Evolutionary conservation across 2,797 vertebrate species (phyloP).

Genomic region (Epinephelus coioides): DNA sequence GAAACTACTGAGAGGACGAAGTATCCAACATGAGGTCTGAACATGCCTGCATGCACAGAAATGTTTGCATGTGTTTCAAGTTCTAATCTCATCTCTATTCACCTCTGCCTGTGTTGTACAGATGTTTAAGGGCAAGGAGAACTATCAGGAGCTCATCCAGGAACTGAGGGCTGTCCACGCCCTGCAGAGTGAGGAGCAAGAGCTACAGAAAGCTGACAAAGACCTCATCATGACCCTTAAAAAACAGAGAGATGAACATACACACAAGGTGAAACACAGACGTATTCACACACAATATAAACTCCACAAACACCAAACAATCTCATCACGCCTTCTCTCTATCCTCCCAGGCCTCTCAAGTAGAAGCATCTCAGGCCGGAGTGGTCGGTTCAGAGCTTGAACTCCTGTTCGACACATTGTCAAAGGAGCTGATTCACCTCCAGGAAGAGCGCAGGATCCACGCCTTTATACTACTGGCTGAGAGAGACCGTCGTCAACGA

Average conservation of each 20-base stretch:
- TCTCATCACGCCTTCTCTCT: constrained; percentile 12
- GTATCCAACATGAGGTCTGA: constrained; percentile 90
- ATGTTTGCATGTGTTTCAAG: neutral
- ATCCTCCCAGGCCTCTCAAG: constrained; percentile 76
- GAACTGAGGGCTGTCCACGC: constrained; percentile 90
- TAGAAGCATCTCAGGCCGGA: constrained; percentile 82
- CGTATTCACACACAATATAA: neutral
- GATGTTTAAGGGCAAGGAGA: constrained; percentile 94
- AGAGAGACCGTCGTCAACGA: constrained; percentile 89
- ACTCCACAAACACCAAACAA: neutral
- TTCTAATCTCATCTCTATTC: neutral
- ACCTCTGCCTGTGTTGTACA: constrained; percentile 60
- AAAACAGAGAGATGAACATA: constrained; percentile 79
- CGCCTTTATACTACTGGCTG: constrained; percentile 90
- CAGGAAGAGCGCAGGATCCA: constrained; percentile 94
- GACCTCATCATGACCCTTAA: constrained; percentile 83
- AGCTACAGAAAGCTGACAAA: constrained; percentile 85
- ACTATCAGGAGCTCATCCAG: constrained; percentile 88
- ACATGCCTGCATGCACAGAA: neutral
- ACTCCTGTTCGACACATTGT: constrained; percentile 90
- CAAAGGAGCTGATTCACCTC: constrained; percentile 93
- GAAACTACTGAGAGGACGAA: constrained; percentile 92
- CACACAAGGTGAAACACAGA: constrained; percentile 82
- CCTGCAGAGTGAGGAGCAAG: constrained; percentile 87
- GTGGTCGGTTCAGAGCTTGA: constrained; percentile 87